These are phyloP conservation scores for Drosophila baimaii DNA, from an alignment of 1,140 invertebrate genomes.

Conservation along the genomic window DNA sequence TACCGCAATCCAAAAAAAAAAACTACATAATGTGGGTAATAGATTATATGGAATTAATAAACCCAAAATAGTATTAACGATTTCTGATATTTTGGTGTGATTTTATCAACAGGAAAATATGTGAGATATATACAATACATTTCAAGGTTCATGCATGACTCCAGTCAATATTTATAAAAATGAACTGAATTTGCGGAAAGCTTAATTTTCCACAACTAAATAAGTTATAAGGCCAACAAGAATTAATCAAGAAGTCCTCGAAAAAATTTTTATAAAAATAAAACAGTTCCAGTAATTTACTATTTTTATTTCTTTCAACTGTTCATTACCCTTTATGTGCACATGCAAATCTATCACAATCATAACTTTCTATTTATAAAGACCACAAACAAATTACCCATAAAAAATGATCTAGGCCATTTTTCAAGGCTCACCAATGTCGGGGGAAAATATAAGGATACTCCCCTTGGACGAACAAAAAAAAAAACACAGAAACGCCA, in stretches of 20 bases:
- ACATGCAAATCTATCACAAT: neutral
- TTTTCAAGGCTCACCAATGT: constrained; percentile 24
- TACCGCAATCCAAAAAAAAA: neutral
- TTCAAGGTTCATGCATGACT: no score
- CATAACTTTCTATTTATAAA: constrained; percentile 6
- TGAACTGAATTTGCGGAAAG: neutral
- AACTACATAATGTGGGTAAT: neutral
- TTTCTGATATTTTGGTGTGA: no score
- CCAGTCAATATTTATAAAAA: neutral
- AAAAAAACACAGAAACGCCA: constrained; percentile 15
- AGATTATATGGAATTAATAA: neutral
- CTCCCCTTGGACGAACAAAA: neutral
- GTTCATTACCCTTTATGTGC: no score
- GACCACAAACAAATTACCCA: constrained; percentile 13
- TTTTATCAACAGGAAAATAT: neutral
- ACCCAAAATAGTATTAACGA: no score
- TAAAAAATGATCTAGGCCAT: constrained; percentile 17
- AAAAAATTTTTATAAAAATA: neutral
- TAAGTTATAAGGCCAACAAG: neutral
- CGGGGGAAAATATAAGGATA: neutral
- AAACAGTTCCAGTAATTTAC: no score
- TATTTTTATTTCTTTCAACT: neutral
- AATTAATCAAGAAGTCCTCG: neutral
- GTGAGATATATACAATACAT: neutral
- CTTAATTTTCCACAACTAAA: neutral